Evolutionary conservation across 2,888 invertebrate species (phyloP), one percentile per base, ranked within the genome.

Genomic region (Pristionchus fissidentatus): DNA sequence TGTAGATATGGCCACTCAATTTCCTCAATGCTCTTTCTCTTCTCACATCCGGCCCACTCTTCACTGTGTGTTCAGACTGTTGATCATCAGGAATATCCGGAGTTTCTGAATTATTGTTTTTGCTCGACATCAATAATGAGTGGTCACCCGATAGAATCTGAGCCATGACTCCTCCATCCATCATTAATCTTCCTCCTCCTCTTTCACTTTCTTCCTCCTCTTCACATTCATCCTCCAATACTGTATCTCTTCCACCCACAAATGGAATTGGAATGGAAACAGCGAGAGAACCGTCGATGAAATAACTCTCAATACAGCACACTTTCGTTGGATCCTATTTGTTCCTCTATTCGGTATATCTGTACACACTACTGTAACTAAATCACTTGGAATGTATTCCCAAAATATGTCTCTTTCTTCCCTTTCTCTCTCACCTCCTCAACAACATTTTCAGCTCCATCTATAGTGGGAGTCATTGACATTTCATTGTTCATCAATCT

Each of bases 21-120:
- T 66, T 66, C 66, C 66, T 66, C 38, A 66, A n/a, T 66, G 66
- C 66, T n/a, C 66, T 66, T 22, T 66, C 66, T 22, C 66, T 66
- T 41, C n/a, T 66, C 66, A 66, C 66, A 38, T 66, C 66, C 15
- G 66, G 66, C 4, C 22, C 66, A 66, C 7, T 66, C 41, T 66
- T 66, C 38, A 66, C 38, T 66, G 66, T 38, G 15, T 38, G 35
- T 41, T 8, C 32, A 22, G 66, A n/a, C 62, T 62, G 32, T 35
- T 35, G 19, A 19, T 41, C 66, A 19, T 66, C 66, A 0, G 66
- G n/a, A 0, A 38, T 41, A 3, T 38, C 38, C 19, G 66, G 66
- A 22, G 66, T 66, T 38, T 66, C 66, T 66, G 66, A 13, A 5
- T n/a, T 3, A 60, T 29, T 49, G 13, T 19, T 49, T 49, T 49